Base-by-base conservation (phyloP, 1,140 invertebrate genomes). In the Whitmania pigra region DNA sequence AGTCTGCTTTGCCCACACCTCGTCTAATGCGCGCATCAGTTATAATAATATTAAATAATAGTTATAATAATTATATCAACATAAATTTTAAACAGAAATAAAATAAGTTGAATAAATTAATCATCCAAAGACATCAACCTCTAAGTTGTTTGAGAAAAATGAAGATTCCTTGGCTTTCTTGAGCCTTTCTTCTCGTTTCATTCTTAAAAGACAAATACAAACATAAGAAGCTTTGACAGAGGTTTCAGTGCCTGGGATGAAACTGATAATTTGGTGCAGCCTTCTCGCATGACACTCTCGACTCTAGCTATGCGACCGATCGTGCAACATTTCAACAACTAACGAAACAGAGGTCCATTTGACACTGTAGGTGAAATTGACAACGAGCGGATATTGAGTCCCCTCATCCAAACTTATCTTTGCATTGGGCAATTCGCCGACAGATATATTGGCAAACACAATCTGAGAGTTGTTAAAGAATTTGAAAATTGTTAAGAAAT, bases 61-160 rank as follows among this genome's bases (percentile, higher is more conserved):
- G 13, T 36, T 36, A 36, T 36, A 36, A 36, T 36, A 36, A 36
- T 49, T 49, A 49, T 11, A 15, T 49, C 15, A 49, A 3, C 31
- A 36, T 6, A 49, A 49, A 49, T 15, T 15, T 49, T 49, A 49
- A 49, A 49, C 13, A 15, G 43, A 49, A 5, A 49, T 43, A 6
- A 43, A 43, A 43, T 43, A 15, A 49, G 9, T 49, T 49, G 0
- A 49, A 49, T 15, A 49, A 43, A 49, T 36, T 36, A 49, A 49
- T 7, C 29, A 55, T 25, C 18, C 29, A 31, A 72, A 40, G 17
- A 72, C 63, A 22, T 29, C 27, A 20, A 53, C 22, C 77, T 85
- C 84, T 25, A 85, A 75, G 31, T 83, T 82, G 74, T 83, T 81
- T 1, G 85, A 84, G 75, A 85, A 85, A 77, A 85, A 85, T 66